phyloP scores from a whole-genome alignment of 2,113 vertebrate species.

The Scortum barcoo region DNA sequence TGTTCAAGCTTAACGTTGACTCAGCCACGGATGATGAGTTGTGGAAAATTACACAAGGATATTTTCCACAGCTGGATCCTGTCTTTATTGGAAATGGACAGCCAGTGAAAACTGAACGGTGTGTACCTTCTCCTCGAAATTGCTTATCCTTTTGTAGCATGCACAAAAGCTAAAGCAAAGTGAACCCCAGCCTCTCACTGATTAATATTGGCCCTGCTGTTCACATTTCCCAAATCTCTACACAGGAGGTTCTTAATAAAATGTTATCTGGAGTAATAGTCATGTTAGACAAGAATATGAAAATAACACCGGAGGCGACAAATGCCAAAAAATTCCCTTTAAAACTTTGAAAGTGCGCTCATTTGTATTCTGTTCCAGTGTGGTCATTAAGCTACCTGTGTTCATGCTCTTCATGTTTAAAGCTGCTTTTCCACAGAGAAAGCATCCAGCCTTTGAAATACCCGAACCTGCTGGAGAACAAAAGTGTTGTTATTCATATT shows the following conservation, averaged over 20 bases:
- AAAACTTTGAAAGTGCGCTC: not conserved
- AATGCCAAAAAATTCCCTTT: not conserved
- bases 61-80: not conserved
- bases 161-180: not conserved
- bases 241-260: not conserved
- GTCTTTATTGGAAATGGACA: not conserved
- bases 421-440: conserved; percentile 28
- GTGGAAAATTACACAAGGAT: not conserved
- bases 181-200: not conserved
- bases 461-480: conserved; percentile 40
- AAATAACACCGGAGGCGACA: not conserved
- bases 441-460: conserved; percentile 34
- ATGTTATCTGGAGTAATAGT: not conserved
- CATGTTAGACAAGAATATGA: not conserved
- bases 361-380: conserved; percentile 25
- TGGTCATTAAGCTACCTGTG: conserved; percentile 32
- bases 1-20: not conserved
- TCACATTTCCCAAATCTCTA: not conserved
- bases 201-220: not conserved
- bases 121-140: not conserved
- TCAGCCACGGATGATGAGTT: not conserved
- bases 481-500: conserved; percentile 45
- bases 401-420: conserved; percentile 24
- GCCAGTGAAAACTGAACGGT: not conserved
- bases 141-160: not conserved